These are phyloP conservation scores for Philotrypesis tridentata DNA, from an alignment of 1,140 invertebrate genomes.

Conservation along the genomic window DNA sequence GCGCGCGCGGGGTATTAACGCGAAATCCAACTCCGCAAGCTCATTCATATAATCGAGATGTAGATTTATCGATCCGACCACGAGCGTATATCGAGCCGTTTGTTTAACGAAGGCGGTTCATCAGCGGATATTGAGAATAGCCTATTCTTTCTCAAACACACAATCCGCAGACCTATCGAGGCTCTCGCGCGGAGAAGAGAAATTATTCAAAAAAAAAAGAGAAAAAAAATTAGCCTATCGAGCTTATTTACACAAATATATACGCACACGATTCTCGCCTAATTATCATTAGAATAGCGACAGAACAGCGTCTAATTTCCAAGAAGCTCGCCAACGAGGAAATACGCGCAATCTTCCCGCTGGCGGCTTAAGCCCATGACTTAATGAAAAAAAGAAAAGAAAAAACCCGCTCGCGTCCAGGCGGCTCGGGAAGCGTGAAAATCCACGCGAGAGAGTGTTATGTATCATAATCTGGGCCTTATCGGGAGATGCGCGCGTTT, in stretches of 20 bases:
- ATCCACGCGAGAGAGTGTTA: conserved; percentile 13
- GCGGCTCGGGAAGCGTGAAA: conserved; percentile 4
- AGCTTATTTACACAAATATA: too few species aligned
- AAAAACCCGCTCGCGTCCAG: neutral
- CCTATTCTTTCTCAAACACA: too few species aligned
- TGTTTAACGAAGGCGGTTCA: too few species aligned
- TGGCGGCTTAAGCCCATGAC: too few species aligned
- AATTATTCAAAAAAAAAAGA: neutral
- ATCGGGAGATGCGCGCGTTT: conserved; percentile 33
- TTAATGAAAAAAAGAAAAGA: neutral
- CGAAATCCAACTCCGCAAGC: too few species aligned
- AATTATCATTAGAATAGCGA: neutral
- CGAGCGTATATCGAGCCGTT: too few species aligned
- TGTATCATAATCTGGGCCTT: conserved; percentile 42
- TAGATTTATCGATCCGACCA: too few species aligned
- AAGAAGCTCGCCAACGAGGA: neutral
- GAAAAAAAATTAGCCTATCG: neutral
- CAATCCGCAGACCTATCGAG: too few species aligned
- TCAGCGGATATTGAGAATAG: too few species aligned
- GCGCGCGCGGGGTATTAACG: too few species aligned
- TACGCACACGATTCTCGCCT: neutral
- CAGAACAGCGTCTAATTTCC: neutral
- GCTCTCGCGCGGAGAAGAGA: too few species aligned
- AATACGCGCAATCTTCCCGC: neutral
- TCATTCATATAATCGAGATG: too few species aligned